phyloP scores from a whole-genome alignment of 2,797 vertebrate genomes.

The Sebastes elongatus region DNA sequence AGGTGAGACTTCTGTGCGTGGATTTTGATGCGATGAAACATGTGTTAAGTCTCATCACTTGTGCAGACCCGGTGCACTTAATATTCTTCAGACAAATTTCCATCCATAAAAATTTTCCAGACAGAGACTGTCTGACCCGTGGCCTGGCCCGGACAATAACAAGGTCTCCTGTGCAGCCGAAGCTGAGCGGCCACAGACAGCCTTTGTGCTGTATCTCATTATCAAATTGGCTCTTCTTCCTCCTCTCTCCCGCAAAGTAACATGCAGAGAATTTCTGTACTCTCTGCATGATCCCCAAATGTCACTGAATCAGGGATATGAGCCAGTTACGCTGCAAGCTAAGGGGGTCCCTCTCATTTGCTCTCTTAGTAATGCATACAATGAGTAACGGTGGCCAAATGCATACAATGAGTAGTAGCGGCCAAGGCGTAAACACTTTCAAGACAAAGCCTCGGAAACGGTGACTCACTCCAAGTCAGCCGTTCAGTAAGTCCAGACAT shows the following conservation, averaged over 20 bases:
- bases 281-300: constrained; percentile 42
- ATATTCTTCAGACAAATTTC: constrained; percentile 63
- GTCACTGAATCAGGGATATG: constrained; percentile 41
- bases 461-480: constrained; percentile 53
- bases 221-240: constrained; percentile 65
- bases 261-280: constrained; percentile 48
- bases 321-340: constrained; percentile 23
- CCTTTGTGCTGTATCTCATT: constrained; percentile 70
- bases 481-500: constrained; percentile 53
- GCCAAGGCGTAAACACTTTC: constrained; percentile 28
- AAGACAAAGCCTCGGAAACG: constrained; percentile 44
- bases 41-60: constrained; percentile 55
- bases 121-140: constrained; percentile 56
- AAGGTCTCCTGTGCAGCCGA: constrained; percentile 59
- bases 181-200: constrained; percentile 30
- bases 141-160: constrained; percentile 61
- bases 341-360: constrained; percentile 37
- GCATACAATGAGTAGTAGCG: constrained; percentile 17
- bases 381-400: constrained; percentile 5
- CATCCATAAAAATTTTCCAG: constrained; percentile 49
- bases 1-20: constrained; percentile 35
- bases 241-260: constrained; percentile 23
- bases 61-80: constrained; percentile 36
- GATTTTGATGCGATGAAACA: constrained; percentile 33
- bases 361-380: constrained; percentile 38